A percentile compares a stretch with the other conserved stretches of the same genome.
phyloP scores from a whole-genome alignment of 2,888 invertebrate genomes.

The Mycogona germanica region DNA sequence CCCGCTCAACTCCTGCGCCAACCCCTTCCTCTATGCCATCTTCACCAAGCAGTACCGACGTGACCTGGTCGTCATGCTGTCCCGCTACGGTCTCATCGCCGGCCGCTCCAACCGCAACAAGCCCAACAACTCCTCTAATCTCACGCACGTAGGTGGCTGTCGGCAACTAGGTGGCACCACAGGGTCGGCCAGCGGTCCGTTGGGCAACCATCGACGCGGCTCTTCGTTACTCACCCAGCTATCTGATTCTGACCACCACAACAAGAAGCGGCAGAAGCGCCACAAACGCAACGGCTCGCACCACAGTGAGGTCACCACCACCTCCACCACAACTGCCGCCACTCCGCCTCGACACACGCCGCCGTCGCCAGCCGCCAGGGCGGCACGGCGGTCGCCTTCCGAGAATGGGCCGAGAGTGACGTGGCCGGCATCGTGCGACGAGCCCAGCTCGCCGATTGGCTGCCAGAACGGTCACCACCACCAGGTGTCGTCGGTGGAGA shows the following conservation, averaged over 20 bases:
- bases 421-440: no score
- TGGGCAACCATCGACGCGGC: not conserved
- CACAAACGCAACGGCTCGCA: no score
- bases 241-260: not conserved
- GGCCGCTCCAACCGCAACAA: slow-evolving; percentile 1
- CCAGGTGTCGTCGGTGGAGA: not conserved
- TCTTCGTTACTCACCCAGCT: not conserved
- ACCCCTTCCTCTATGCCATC: slow-evolving; percentile 84
- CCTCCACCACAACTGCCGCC: not conserved
- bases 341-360: not conserved
- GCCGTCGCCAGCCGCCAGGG: not conserved
- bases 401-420: no score
- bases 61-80: slow-evolving; percentile 54
- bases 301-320: no score
- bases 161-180: not conserved
- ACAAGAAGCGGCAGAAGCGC: not conserved
- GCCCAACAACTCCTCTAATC: not conserved
- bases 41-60: slow-evolving; percentile 73
- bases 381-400: no score
- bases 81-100: slow-evolving; percentile 40
- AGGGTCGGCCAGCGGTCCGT: not conserved
- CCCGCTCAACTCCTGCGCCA: slow-evolving; percentile 81
- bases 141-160: not conserved
- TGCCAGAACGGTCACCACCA: not conserved
- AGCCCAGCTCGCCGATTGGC: no score